These are phyloP conservation scores for Paracentrotus lividus DNA, from an alignment of 53 echinoderm and acorn worm genomes.

Conservation along the genomic window DNA sequence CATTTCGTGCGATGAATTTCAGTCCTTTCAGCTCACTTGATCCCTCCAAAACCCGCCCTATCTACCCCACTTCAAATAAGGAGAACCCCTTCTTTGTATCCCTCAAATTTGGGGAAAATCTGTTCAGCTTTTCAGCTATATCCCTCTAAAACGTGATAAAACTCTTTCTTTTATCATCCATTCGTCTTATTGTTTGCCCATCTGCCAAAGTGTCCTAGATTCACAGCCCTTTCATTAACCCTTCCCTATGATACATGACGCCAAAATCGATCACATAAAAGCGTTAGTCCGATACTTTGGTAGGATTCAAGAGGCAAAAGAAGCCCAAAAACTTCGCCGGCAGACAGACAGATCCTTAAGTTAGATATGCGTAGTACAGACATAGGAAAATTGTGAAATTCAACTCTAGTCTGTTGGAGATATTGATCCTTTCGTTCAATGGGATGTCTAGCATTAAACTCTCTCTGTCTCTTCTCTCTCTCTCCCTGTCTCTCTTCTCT, in stretches of 20 bases:
- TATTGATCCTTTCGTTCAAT: neutral
- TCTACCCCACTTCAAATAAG: neutral
- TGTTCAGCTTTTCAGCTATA: neutral
- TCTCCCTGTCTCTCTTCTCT: too few species aligned
- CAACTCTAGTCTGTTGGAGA: neutral
- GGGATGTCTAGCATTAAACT: too few species aligned
- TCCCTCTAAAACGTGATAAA: neutral
- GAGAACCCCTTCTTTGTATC: neutral
- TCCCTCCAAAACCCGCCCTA: slow-evolving; percentile 4
- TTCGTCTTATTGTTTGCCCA: slow-evolving; percentile 1
- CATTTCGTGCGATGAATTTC: slow-evolving; percentile 32
- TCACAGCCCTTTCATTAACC: neutral
- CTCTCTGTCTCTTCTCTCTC: too few species aligned
- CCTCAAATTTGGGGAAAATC: neutral
- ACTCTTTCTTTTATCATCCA: neutral
- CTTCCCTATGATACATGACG: neutral
- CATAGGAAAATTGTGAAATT: neutral
- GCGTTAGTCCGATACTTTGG: neutral
- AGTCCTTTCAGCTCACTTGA: neutral
- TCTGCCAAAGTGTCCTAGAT: slow-evolving; percentile 43
- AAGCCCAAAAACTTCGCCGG: neutral
- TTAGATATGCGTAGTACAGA: slow-evolving; percentile 10
- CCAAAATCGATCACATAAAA: slow-evolving; percentile 21
- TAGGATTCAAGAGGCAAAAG: neutral
- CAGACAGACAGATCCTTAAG: slow-evolving; percentile 14